Evolutionary conservation across 2,888 invertebrate genomes (phyloP), one percentile per base, ranked within the genome.

Genomic region (Cyclophora albipunctata): DNA sequence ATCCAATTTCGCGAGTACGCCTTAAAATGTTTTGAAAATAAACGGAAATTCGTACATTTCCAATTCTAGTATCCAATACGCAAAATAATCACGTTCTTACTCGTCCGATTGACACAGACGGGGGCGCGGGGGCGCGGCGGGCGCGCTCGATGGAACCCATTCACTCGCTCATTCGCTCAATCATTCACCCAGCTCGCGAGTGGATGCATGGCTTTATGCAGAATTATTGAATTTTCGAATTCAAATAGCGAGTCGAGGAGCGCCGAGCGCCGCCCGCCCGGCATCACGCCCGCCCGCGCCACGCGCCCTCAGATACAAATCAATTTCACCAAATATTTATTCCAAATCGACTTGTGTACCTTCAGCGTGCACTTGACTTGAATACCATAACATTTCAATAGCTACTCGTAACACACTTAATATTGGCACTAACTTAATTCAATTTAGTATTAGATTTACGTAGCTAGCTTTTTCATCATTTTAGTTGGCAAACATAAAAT

Each of bases 161-260:
- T 76, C 76, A 73, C 57, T 69, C 66, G 69, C 62, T 72, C 77
- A 74, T 71, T 75, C 79, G 67, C 71, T 72, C 79, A 74, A 76
- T 80, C 77, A 75, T 71, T 79, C 75, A 77, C 66, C 66, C 57
- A 37, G 63, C 69, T 64, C 66, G 70, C 60, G 68, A 78, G 73
- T 74, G 69, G 74, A 71, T 79, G 79, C 80, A 79, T 62, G 70
- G 67, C 75, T 79, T 78, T 78, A 80, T 78, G 78, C 78, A 76
- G 71, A 78, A 76, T 77, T 81, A 81, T 81, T 80, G 78, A 79
- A 77, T 80, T 80, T 76, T 70, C 70, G 62, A 72, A 76, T 75
- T 57, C 70, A 65, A 73, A 71, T 71, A 71, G 67, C 69, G 63
- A 58, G 60, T 37, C 37, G 37, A 37, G 37, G 37, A 62, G 63